phyloP scores from a whole-genome alignment of 2,888 invertebrate genomes.

The Phragmatobia fuliginosa region DNA sequence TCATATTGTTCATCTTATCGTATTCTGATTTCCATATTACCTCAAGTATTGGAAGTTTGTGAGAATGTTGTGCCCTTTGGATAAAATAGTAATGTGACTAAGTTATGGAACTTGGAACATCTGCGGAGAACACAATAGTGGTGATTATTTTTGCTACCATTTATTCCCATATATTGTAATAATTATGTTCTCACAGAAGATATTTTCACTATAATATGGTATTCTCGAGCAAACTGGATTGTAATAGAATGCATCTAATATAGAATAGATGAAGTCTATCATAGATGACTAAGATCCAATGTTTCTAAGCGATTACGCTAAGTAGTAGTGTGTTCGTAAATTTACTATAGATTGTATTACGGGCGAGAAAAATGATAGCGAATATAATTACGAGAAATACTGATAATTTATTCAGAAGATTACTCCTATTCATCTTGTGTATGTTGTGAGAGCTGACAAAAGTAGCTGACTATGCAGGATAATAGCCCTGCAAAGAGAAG shows the following conservation, averaged over 20 bases:
- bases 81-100: background rate
- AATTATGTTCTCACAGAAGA: background rate
- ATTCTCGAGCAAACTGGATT: background rate
- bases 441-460: too few species aligned
- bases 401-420: background rate
- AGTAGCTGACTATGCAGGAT: too few species aligned
- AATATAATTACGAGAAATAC: background rate
- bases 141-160: background rate
- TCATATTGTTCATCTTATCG: constrained; percentile 55
- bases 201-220: background rate
- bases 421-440: too few species aligned
- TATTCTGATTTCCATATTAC: constrained; percentile 43
- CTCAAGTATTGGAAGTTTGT: constrained; percentile 24
- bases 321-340: background rate
- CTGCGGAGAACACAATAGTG: background rate
- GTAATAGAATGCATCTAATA: background rate
- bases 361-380: background rate
- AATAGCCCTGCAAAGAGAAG: too few species aligned
- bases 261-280: background rate
- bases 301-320: background rate
- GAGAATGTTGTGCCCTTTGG: constrained; percentile 12
- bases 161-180: too few species aligned
- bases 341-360: background rate
- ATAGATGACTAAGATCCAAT: background rate
- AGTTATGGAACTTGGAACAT: background rate